These are phyloP conservation scores for Sinelater perroti DNA, from an alignment of 2,888 invertebrate genomes.

Conservation along the genomic window DNA sequence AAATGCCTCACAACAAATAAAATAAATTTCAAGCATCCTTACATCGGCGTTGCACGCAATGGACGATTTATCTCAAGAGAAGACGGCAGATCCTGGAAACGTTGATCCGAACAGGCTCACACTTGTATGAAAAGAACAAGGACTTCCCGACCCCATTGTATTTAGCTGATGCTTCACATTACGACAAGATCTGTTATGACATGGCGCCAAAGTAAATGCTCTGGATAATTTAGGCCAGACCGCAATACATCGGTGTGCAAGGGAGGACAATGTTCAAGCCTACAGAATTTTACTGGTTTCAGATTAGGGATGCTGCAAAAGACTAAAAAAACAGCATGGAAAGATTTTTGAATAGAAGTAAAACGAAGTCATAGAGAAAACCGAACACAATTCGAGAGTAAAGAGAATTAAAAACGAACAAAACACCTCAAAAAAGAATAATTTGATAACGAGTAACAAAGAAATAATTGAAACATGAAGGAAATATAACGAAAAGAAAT, in stretches of 20 bases:
- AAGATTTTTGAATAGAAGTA: too few species aligned
- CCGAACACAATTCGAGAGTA: too few species aligned
- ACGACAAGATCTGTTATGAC: constrained; percentile 86
- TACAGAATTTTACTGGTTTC: constrained; percentile 88
- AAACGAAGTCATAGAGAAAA: too few species aligned
- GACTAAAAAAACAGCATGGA: too few species aligned
- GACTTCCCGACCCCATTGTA: constrained; percentile 92
- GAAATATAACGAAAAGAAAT: too few species aligned
- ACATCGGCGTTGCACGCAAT: constrained; percentile 84
- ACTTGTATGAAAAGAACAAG: constrained; percentile 94
- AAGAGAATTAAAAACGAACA: too few species aligned
- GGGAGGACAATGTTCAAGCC: constrained; percentile 88
- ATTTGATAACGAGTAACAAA: too few species aligned
- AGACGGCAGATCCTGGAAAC: constrained; percentile 91
- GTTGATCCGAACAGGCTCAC: constrained; percentile 87
- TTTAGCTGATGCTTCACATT: constrained; percentile 86
- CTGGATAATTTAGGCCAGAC: constrained; percentile 91
- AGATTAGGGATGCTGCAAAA: too few species aligned
- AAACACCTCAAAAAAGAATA: too few species aligned
- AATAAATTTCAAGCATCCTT: constrained; percentile 91
- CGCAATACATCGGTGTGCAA: constrained; percentile 80
- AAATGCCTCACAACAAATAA: constrained; percentile 80
- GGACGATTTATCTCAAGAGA: constrained; percentile 83
- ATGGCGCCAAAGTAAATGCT: constrained; percentile 90
- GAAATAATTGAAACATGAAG: too few species aligned